Conservation (phyloP, 1,140 invertebrate species). For the Bombus sibiricus region DNA sequence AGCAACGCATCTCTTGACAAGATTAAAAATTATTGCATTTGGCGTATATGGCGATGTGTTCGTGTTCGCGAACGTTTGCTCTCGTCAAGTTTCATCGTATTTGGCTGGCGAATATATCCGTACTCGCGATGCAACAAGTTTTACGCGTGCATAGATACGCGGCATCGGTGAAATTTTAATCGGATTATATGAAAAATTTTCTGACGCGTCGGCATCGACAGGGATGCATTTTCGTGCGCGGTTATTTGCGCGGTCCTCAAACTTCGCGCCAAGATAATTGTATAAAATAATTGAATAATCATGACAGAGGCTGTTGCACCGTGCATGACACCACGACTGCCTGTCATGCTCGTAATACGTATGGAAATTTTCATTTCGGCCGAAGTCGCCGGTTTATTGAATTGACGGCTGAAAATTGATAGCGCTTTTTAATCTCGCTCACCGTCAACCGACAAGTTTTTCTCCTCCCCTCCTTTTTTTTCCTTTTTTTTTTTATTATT, state of each 20-base stretch:
- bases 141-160: conserved; percentile 25
- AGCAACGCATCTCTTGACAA: neutral
- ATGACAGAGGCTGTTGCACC: neutral
- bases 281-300: conserved; percentile 44
- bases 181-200: conserved; percentile 37
- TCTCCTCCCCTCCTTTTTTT: neutral
- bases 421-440: conserved; percentile 30
- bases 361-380: conserved; percentile 42
- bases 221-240: conserved; percentile 11
- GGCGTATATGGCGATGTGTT: neutral
- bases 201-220: neutral
- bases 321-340: neutral
- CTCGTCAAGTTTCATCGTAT: conserved; percentile 9
- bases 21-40: conserved; percentile 31
- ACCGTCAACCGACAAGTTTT: neutral
- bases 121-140: conserved; percentile 39
- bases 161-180: conserved; percentile 41
- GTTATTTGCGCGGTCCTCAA: conserved; percentile 30
- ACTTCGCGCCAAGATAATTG: conserved; percentile 35
- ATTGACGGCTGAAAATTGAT: conserved; percentile 25
- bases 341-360: conserved; percentile 25
- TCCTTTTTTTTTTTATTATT: neutral
- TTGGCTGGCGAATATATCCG: neutral
- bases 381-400: conserved; percentile 20
- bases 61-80: neutral